These are phyloP conservation scores for Rallus limicola DNA, from an alignment of 2,113 vertebrate species.

Conservation along the genomic window DNA sequence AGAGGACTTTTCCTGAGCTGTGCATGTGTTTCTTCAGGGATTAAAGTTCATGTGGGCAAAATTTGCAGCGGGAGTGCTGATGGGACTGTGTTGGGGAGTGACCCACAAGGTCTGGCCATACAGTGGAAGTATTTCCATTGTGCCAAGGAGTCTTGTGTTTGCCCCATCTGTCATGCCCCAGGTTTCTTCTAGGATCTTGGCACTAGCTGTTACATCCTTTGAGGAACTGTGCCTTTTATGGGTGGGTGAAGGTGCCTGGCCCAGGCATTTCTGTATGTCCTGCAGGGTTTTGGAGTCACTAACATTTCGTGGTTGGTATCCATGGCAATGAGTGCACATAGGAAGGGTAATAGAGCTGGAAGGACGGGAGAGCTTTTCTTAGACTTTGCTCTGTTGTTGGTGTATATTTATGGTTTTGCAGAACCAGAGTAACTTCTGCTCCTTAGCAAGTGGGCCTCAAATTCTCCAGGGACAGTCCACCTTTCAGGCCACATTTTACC, in stretches of 20 bases:
- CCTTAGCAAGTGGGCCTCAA: not conserved
- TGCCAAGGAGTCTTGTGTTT: not conserved
- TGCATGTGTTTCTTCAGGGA: not conserved
- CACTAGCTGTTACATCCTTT: rapidly evolving
- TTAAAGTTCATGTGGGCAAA: not conserved
- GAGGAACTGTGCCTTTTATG: not conserved
- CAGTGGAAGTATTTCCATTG: not conserved
- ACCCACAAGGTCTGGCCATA: not conserved
- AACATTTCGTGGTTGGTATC: not conserved
- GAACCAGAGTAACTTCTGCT: not conserved
- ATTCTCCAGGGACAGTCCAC: not conserved
- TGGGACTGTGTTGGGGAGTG: not conserved
- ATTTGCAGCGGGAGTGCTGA: not conserved
- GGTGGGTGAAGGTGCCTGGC: not conserved
- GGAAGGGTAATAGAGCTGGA: not conserved
- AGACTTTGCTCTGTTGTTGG: not conserved
- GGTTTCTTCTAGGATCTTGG: not conserved
- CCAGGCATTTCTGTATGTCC: not conserved
- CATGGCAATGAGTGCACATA: not conserved
- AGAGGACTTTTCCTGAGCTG: not conserved
- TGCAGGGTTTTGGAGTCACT: not conserved
- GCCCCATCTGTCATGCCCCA: rapidly evolving
- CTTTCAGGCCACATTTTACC: not conserved
- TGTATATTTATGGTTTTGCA: not conserved
- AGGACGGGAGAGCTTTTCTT: not conserved